Evolutionary conservation across 53 echinoderm and acorn worm genomes (phyloP), one percentile per base, ranked within the genome.

Genomic region (Zoroaster sp.): DNA sequence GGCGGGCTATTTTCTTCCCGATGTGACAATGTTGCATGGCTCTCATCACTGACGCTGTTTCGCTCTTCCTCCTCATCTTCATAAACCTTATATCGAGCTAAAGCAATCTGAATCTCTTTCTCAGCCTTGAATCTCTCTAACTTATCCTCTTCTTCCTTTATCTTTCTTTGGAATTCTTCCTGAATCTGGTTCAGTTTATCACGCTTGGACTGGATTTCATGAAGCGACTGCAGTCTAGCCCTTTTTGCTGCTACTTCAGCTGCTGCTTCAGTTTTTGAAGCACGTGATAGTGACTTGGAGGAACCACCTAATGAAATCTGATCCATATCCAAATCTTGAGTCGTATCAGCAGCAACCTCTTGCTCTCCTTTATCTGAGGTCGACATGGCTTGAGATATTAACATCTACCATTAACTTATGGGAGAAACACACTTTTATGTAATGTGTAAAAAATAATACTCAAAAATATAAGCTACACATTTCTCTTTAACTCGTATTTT

Each of bases 91-190:
- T 54, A 33, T 6, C 81, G 39, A 30, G 81, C 81, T 35, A 8
- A 30, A 34, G 43, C 44, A 5, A 44, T 41, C 23, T 68, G 30
- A 0, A 83, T 54, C 39, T 80, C 80, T 40, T 83, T 83, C 47
- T 83, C 83, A 45, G 43, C 70, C 32, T 83, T 69, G 21, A 83
- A 14, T 33, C 32, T 43, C 12, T 83, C 83, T 13, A 83, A 43
- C 69, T 43, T 78, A 36, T 78, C 20, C 53, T 78, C 55, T 21
- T 78, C 78, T 55, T 78, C 59, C 78, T 59, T 54, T 37, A 78
- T 39, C 35, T 55, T 53, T 55, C 59, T 78, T 32, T 77, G 2
- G 6, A 77, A 77, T 51, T 77, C 77, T 32, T 1, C 77, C 36
- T 51, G 35, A 35, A 77, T 77, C 17, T 42, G 44, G 42, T 1